These are phyloP conservation scores for Brachionus rubens DNA, from an alignment of 1,140 invertebrate species.

Conservation along the genomic window DNA sequence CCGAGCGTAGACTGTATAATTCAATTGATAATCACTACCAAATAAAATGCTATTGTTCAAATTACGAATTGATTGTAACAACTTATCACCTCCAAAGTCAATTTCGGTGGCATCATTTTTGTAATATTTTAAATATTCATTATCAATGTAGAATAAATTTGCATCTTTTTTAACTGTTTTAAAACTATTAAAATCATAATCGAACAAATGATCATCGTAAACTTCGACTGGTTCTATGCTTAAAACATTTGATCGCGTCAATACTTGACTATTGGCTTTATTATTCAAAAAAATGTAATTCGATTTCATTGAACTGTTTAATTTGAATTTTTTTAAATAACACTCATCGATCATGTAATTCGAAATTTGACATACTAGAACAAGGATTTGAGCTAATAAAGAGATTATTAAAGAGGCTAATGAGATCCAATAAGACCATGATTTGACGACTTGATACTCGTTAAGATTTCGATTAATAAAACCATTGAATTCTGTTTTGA, in stretches of 20 bases:
- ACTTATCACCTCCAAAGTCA: not conserved
- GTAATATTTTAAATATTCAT: not conserved
- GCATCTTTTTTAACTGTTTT: not conserved
- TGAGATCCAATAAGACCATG: not conserved
- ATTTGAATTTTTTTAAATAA: not conserved
- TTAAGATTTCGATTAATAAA: not conserved
- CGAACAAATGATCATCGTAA: not conserved
- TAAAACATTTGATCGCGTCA: not conserved
- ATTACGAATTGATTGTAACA: not conserved
- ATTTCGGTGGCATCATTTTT: not conserved
- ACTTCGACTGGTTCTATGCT: conserved; percentile 4
- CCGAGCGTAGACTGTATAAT: no score
- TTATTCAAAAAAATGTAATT: not conserved
- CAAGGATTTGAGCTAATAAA: not conserved
- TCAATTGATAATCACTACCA: not conserved
- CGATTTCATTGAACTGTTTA: not conserved
- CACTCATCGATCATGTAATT: not conserved
- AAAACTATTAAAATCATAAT: not conserved
- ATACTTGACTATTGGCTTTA: not conserved
- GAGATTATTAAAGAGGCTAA: not conserved
- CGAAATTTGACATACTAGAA: not conserved
- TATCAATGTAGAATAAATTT: conserved; percentile 8
- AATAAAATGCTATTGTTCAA: conserved; percentile 5
- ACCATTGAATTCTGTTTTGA: no score
- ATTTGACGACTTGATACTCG: not conserved